Evolutionary conservation across 2,888 invertebrate species (phyloP), one percentile per base, ranked within the genome.

Genomic region (Acrobeloides nanus): DNA sequence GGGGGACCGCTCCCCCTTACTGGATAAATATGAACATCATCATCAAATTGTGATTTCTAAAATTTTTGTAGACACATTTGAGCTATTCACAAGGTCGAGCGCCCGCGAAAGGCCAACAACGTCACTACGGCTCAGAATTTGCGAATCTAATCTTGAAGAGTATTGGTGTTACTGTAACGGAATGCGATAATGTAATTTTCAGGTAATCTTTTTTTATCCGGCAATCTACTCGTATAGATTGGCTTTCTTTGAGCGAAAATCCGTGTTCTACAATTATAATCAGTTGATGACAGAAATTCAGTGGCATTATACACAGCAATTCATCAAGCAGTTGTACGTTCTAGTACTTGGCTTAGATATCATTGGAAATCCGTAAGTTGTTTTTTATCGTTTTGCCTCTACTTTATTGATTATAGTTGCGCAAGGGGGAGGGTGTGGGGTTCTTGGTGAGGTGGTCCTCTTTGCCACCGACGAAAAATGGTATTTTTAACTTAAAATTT

Each of bases 311-410:
- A 83, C 84, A 23, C 74, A 74, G 84, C 89, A 97, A 78, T 86
- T 88, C 2, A 80, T 97, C 47, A 66, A 71, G 47, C 66, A 69
- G 76, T 80, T 90, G 29, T 97, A 99, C 74, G 95, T 95, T 4
- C 78, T 99, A 24, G 89, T 97, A 1, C 80, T 99, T 43, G 97
- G 97, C 0, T 79, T 99, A 50, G 97, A 99, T 76, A 95, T 99
- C 0, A 83, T 99, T 62, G 97, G 97, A n/a, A 97, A 99, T 80
- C 97, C 97, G 0, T 95, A 90, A 74, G 95, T n/a, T n/a, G n/a
- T n/a, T n/a, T n/a, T n/a, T n/a, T n/a, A n/a, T n/a, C n/a, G n/a
- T n/a, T n/a, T n/a, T n/a, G n/a, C n/a, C n/a, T n/a, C n/a, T n/a
- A n/a, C n/a, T n/a, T n/a, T n/a, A n/a, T n/a, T n/a, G n/a, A n/a